Evolutionary conservation across 2,888 invertebrate genomes (phyloP), one percentile per base, ranked within the genome.

Genomic region (Cylindroiulus punctatus): DNA sequence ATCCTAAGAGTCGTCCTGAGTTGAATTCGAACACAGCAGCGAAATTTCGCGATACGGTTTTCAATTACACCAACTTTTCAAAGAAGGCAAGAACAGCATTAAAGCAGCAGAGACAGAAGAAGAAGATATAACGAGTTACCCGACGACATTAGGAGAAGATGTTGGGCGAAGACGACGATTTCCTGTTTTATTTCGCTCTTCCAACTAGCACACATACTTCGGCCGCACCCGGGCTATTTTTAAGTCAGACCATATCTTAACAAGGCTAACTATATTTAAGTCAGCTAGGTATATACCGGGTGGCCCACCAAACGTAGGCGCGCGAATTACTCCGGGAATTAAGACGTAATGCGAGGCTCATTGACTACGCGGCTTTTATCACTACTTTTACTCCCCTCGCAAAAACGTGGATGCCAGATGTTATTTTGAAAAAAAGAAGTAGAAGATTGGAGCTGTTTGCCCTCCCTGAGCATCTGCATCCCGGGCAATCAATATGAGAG

Each of bases 201-300:
- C 42, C 76, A 76, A 76, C 76, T 83, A 83, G 44, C 83, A 83
- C 83, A 83, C 40, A 83, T 83, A 83, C 83, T 83, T 83, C 83
- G 83, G 44, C 83, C 44, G 44, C 83, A 44, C 44, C 44, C 83
- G 44, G 83, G 83, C 26, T 83, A 83, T 83, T 83, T 83, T 83
- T 83, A 83, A 83, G 26, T 22, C 83, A 83, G 83, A 83, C 44
- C 44, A 22, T 26, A 83, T 83, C 44, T 83, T 83, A 83, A 83
- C 83, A 83, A 83, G 83, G 83, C 83, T 83, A 83, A 83, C 83
- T 83, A 83, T 40, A 83, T 83, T 32, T 83, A 83, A 76, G 76
- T 26, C n/a, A n/a, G n/a, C n/a, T n/a, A n/a, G n/a, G n/a, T 1
- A 2, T 36, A 26, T 83, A 83, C 83, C 19, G 40, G 83, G 83